Percentiles rank a stretch among this genome's conserved stretches.
These are phyloP conservation scores for Anolis carolinensis DNA, from an alignment of 2,113 vertebrate species.

Conservation along the genomic window DNA sequence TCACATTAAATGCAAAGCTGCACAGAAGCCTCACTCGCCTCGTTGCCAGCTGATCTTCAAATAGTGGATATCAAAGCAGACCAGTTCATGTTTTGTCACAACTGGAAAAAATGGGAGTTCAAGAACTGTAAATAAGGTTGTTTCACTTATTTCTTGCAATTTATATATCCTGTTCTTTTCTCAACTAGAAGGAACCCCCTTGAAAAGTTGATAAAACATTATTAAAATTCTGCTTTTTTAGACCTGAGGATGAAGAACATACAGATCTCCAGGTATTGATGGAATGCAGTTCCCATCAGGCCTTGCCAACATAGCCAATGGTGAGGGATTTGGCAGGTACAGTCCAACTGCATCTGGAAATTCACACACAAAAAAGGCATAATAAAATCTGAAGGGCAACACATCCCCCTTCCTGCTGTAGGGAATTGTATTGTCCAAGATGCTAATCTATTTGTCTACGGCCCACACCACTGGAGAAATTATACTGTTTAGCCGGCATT, in stretches of 20 bases:
- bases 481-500: too few relatives aligned
- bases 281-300: neutral
- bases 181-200: neutral
- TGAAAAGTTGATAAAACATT: neutral
- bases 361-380: too few relatives aligned
- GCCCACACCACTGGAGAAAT: too few relatives aligned
- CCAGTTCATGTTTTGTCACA: conserved; percentile 3
- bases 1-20: conserved; percentile 50
- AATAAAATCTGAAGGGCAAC: neutral
- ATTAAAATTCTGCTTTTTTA: neutral
- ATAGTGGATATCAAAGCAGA: neutral
- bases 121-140: conserved; percentile 1
- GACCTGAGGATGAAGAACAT: neutral
- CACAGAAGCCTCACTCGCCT: conserved; percentile 15
- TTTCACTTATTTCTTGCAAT: neutral
- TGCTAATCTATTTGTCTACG: too few relatives aligned
- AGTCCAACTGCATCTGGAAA: neutral
- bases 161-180: neutral
- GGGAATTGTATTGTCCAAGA: too few relatives aligned
- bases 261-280: neutral
- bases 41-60: conserved; percentile 1
- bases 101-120: neutral
- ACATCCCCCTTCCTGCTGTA: neutral
- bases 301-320: neutral
- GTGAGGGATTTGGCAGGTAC: neutral